Evolutionary conservation across 2,113 vertebrate species (phyloP), one percentile per base, ranked within the genome.

Genomic region (Cebus imitator): DNA sequence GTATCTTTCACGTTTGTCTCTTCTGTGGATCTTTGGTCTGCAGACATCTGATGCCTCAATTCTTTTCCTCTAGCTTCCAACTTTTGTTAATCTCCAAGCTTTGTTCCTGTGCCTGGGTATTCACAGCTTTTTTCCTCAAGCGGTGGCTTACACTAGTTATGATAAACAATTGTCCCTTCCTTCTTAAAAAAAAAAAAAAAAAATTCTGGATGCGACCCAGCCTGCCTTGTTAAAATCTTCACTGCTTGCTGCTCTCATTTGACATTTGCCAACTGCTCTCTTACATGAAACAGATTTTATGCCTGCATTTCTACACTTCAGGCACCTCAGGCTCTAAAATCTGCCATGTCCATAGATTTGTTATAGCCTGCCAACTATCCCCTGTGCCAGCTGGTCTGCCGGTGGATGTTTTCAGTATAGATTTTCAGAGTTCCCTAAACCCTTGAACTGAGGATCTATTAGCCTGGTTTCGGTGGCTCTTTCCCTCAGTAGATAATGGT

Each of bases 191-290:
- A 6, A 35, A 35, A 81, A 52, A 58, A 81, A 70, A 43, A 18
- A 55, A 64, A 14, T 14, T 32, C 58, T 92, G 43, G 61, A 89
- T 78, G 11, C 73, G 68, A 76, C 40, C 37, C 64, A 95, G 58
- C 2, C 61, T 90, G 64, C 82, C 57, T 87, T 64, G 14, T 81
- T 96, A 66, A 93, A 91, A 73, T 82, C 5, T 57, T 95, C 57
- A 52, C 37, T 76, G 21, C 16, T 82, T 82, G 40, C 37, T 76
- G 37, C 79, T 95, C 85, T 85, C 17, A 43, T 75, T 76, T 96
- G 93, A 95, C 72, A 76, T 68, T 87, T 40, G 76, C 87, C 92
- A 97, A 94, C 82, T 91, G 89, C 64, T 92, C 58, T 86, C 35
- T 45, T 82, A 52, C 27, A 57, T 66, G 30, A 32, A 95, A 81